Conservation (phyloP, 2,797 vertebrate species). For the Gadopsis bispinosus region DNA sequence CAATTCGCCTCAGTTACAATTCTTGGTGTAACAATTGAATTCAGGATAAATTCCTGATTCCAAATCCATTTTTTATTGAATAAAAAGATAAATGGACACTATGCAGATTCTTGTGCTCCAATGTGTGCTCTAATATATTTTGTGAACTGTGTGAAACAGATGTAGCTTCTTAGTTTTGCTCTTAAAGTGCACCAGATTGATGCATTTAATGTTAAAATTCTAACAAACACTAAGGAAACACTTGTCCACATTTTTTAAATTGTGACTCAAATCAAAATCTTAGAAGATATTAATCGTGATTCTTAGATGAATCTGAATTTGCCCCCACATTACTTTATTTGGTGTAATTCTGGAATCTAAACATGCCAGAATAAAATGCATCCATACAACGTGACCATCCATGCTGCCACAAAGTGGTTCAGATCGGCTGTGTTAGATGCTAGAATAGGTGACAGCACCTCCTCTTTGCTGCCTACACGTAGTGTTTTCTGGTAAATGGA, state of each 20-base stretch:
- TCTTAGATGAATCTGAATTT: conserved; percentile 10
- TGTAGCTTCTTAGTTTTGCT: no score
- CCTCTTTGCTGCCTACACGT: conserved; percentile 77
- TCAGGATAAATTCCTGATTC: no score
- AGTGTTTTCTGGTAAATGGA: conserved; percentile 77
- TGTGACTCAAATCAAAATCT: conserved; percentile 8
- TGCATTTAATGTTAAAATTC: no score
- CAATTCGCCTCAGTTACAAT: not conserved
- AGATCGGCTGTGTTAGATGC: conserved; percentile 54
- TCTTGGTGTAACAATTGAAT: no score
- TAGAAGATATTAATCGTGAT: not conserved
- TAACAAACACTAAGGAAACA: no score
- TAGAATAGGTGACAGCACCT: conserved; percentile 75
- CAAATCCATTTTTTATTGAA: no score
- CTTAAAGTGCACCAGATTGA: no score
- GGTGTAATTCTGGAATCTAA: conserved; percentile 15
- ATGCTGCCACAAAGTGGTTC: conserved; percentile 51
- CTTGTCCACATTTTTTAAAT: not conserved
- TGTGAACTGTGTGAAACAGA: no score
- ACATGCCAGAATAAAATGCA: conserved; percentile 35
- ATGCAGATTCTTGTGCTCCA: not conserved
- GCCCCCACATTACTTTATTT: not conserved
- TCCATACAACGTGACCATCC: conserved; percentile 44
- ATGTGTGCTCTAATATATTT: no score
- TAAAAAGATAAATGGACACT: conserved; percentile 1